Percentiles rank a stretch among this genome's conserved stretches.
phyloP scores from a whole-genome alignment of 2,888 invertebrate species.

The Tethea ocularis region DNA sequence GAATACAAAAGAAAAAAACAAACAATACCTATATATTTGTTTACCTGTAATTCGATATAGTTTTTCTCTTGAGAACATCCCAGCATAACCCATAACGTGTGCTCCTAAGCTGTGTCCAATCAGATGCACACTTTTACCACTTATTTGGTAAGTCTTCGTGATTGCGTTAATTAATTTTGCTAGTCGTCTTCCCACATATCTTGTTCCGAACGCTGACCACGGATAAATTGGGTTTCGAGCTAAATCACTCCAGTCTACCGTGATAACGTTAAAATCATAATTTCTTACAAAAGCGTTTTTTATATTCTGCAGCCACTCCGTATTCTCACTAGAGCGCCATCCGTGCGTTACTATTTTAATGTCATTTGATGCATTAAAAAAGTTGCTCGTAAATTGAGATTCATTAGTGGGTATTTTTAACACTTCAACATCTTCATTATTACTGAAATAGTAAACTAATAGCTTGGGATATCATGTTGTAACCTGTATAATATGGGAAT shows the following conservation, averaged over 20 bases:
- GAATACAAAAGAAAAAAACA: not conserved
- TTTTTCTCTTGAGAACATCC: constrained; percentile 67
- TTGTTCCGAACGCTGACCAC: constrained; percentile 68
- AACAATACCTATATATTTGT: constrained; percentile 11
- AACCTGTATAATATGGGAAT: too few species aligned
- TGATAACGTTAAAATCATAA: constrained; percentile 77
- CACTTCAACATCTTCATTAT: constrained; percentile 51
- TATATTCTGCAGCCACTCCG: constrained; percentile 65
- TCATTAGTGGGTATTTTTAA: constrained; percentile 47
- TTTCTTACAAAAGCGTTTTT: constrained; percentile 67
- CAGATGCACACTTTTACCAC: constrained; percentile 58
- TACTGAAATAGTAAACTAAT: constrained; percentile 48
- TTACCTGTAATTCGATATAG: constrained; percentile 85
- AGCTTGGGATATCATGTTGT: too few species aligned
- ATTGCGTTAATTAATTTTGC: constrained; percentile 58
- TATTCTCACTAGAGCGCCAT: constrained; percentile 73
- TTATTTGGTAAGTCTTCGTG: constrained; percentile 37
- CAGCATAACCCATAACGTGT: constrained; percentile 85
- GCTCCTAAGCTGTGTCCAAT: constrained; percentile 85
- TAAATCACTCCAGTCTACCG: constrained; percentile 75
- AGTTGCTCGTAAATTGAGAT: constrained; percentile 45
- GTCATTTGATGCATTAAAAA: constrained; percentile 67
- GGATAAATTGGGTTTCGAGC: constrained; percentile 67
- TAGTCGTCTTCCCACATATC: constrained; percentile 68
- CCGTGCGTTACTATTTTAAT: constrained; percentile 82